These are phyloP conservation scores for Alviniconcha marisindica DNA, from an alignment of 1,140 invertebrate species.

Conservation along the genomic window DNA sequence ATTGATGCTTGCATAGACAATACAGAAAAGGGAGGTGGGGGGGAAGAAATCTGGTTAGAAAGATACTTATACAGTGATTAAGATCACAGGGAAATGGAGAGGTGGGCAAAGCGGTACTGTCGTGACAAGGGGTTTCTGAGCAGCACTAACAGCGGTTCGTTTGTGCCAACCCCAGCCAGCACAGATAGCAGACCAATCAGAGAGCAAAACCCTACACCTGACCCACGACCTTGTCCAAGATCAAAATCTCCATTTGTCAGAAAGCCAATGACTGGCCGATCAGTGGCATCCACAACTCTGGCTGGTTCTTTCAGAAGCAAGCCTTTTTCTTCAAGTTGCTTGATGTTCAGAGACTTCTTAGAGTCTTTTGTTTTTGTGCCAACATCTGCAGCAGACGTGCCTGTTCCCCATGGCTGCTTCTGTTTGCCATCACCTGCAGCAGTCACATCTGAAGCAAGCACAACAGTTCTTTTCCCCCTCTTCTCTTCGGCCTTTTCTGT, in stretches of 20 bases:
- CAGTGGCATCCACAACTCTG: conserved; percentile 42
- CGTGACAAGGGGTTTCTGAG: conserved; percentile 63
- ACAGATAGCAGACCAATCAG: conserved; percentile 51
- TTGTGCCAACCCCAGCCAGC: background rate
- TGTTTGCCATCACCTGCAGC: background rate
- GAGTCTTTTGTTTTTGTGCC: background rate
- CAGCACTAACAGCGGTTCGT: conserved; percentile 51
- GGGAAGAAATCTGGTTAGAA: too few relatives aligned
- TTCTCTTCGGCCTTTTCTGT: conserved; percentile 74
- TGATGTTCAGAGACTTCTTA: background rate
- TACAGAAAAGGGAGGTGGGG: too few relatives aligned
- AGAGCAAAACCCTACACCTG: conserved; percentile 66
- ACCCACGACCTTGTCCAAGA: conserved; percentile 75
- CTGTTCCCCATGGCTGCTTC: background rate
- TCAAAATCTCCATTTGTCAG: conserved; percentile 83
- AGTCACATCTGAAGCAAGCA: background rate
- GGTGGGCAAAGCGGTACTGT: conserved; percentile 69
- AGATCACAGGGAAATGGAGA: conserved; percentile 34
- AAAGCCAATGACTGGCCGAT: conserved; percentile 85
- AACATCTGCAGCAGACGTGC: background rate
- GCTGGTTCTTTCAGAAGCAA: background rate
- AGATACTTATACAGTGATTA: too few relatives aligned
- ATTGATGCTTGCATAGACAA: too few relatives aligned
- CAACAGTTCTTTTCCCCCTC: conserved; percentile 35
- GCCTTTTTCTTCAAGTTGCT: background rate